Percentiles rank a stretch among this genome's conserved stretches.
Evolutionary conservation across 2,113 vertebrate genomes (phyloP).

Genomic region (Apus apus): DNA sequence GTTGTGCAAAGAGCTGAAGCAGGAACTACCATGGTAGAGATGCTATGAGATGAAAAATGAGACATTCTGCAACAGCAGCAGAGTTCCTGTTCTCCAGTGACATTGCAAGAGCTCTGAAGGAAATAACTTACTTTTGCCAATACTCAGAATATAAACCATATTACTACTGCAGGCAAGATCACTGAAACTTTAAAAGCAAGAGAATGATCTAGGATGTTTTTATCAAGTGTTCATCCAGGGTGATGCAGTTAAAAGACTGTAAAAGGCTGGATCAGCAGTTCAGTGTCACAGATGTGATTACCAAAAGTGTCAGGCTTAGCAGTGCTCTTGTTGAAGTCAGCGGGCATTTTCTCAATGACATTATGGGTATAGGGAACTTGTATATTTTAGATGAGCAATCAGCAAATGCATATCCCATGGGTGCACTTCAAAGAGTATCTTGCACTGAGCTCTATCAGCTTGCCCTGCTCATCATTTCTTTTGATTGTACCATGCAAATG

Average conservation of each 20-base stretch:
- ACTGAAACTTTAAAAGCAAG: neutral
- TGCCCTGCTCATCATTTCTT: conserved; percentile 4
- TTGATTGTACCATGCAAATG: neutral
- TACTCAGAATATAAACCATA: neutral
- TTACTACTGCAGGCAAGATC: neutral
- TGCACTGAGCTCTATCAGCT: neutral
- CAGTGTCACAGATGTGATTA: neutral
- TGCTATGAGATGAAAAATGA: neutral
- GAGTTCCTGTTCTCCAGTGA: neutral
- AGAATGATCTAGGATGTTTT: neutral
- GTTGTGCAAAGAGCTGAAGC: neutral
- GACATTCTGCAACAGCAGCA: neutral
- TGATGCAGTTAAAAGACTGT: neutral
- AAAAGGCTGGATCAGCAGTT: conserved; percentile 30
- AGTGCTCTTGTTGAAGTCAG: neutral
- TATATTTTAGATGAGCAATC: neutral
- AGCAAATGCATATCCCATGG: neutral
- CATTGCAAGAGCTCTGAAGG: neutral
- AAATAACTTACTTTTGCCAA: neutral
- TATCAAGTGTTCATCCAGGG: neutral
- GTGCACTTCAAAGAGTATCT: neutral
- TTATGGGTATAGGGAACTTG: neutral
- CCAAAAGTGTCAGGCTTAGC: neutral
- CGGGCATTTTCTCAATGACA: neutral
- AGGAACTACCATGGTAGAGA: neutral